Conservation (phyloP, 2,113 vertebrate species). For the Hemichromis elongatus region DNA sequence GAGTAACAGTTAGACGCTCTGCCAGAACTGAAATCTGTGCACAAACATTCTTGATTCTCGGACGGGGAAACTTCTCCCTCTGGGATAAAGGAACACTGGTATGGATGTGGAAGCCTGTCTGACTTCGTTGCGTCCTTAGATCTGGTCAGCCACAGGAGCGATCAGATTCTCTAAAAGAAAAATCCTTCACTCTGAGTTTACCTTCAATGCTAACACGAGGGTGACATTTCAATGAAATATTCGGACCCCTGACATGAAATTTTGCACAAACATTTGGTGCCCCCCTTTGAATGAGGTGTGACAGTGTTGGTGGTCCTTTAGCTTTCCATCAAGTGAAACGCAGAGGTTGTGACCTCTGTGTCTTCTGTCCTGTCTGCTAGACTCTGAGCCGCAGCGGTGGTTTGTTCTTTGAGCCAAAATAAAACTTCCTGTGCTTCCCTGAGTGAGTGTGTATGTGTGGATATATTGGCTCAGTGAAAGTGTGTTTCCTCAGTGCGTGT, state of each 20-base stretch:
- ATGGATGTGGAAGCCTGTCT: neutral
- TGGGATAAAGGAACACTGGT: neutral
- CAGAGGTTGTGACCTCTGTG: neutral
- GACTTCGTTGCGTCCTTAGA: neutral
- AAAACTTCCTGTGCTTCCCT: slow-evolving; percentile 43
- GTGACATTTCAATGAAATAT: neutral
- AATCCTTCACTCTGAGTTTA: neutral
- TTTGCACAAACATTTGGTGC: neutral
- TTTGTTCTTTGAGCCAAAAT: slow-evolving; percentile 12
- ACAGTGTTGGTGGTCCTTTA: neutral
- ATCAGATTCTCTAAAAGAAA: neutral
- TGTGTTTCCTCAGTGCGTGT: neutral
- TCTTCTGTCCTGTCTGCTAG: neutral
- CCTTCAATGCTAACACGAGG: neutral
- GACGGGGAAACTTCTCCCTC: neutral
- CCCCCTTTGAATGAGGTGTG: neutral
- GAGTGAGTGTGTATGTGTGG: neutral
- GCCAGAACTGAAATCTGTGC: neutral
- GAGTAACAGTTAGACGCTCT: neutral
- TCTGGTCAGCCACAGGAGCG: neutral
- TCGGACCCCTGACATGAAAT: neutral
- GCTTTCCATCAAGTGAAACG: neutral
- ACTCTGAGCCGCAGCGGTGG: neutral
- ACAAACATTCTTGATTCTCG: neutral
- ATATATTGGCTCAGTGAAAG: neutral